These are phyloP conservation scores for Champsocephalus esox DNA, from an alignment of 2,797 vertebrate species.

Conservation along the genomic window DNA sequence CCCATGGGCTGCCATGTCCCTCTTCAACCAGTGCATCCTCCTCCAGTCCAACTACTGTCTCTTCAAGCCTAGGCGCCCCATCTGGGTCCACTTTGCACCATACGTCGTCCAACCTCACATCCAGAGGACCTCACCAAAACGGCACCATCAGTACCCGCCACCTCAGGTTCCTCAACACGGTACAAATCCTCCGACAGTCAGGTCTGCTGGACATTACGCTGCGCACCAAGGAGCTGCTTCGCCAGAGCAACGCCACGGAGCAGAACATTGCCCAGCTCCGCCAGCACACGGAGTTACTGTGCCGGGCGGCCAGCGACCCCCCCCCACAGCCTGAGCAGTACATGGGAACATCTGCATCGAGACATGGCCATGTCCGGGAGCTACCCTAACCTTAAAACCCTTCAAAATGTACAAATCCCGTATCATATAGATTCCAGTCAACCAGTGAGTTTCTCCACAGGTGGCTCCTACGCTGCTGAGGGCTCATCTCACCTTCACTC, in stretches of 20 bases:
- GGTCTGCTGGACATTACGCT: conserved; percentile 83
- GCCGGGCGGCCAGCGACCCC: conserved; percentile 58
- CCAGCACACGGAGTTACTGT: conserved; percentile 80
- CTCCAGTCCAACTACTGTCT: conserved; percentile 39
- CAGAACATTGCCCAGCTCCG: conserved; percentile 78
- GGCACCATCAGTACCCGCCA: conserved; percentile 45
- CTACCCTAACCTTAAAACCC: conserved; percentile 70
- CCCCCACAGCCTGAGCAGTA: conserved; percentile 6
- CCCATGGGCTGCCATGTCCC: conserved; percentile 27
- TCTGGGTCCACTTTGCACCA: conserved; percentile 42
- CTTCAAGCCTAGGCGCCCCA: conserved; percentile 42
- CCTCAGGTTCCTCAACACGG: conserved; percentile 80
- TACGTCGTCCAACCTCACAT: conserved; percentile 25
- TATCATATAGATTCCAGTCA: conserved; percentile 23
- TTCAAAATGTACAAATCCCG: conserved; percentile 28
- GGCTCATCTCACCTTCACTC: conserved; percentile 25
- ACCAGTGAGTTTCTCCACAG: conserved; percentile 19
- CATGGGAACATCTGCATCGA: conserved; percentile 68
- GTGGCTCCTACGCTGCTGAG: conserved; percentile 15
- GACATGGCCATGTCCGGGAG: conserved; percentile 77
- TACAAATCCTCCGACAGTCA: conserved; percentile 79
- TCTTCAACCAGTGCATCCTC: conserved; percentile 35
- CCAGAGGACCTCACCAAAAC: conserved; percentile 45
- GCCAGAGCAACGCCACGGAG: conserved; percentile 73
- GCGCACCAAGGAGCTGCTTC: conserved; percentile 81